Base-by-base conservation (phyloP, 2,113 vertebrate genomes). In the Madoqua kirkii region DNA sequence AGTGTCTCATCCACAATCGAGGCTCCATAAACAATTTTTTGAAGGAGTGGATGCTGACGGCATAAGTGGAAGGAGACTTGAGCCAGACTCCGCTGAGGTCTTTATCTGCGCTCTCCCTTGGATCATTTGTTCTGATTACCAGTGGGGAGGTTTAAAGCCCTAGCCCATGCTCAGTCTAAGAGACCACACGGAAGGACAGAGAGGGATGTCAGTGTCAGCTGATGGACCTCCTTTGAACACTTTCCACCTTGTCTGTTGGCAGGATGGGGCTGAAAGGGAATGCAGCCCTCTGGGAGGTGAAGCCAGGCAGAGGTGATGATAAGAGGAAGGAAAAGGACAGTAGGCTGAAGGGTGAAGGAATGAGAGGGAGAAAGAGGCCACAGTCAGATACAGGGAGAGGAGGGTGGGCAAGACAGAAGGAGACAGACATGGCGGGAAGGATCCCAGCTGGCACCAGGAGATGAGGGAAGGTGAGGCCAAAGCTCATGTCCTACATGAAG, bases 1-100 rank as follows among this genome's bases (percentile, higher is more conserved):
- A 7, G 25, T 3, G 11, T 33, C 3, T 85, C 62, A 21, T 12
- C 33, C 25, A 7, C 10, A 5, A 1, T 0, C 0, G 2, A 92
- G 48, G 19, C 82, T 57, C 33, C 5, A 10, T 27, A 4, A 15
- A 31, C 4, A 36, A 43, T 48, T 60, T 74, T 86, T 6, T 13
- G 59, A 59, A 96, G 62, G 36, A 27, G 2, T 31, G 7, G 8
- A 0, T 33, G 29, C 48, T 31, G 74, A 67, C 6, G 21, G 43
- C 6, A n/a, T 29, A 59, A 55, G 29, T 7, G n/a, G 84, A 40
- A 57, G 54, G 17, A 25, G 29, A 5, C 40, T 50, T 27, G 59
- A 85, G 76, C 5, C 36, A 23, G 33, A 15, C 54, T 55, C 27
- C 23, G 1, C 55, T 52, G 21, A 31, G 16, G 11, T 31, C 3